Evolutionary conservation across 2,113 vertebrate species (phyloP), one percentile per base, ranked within the genome.

Genomic region (Nestor notabilis): DNA sequence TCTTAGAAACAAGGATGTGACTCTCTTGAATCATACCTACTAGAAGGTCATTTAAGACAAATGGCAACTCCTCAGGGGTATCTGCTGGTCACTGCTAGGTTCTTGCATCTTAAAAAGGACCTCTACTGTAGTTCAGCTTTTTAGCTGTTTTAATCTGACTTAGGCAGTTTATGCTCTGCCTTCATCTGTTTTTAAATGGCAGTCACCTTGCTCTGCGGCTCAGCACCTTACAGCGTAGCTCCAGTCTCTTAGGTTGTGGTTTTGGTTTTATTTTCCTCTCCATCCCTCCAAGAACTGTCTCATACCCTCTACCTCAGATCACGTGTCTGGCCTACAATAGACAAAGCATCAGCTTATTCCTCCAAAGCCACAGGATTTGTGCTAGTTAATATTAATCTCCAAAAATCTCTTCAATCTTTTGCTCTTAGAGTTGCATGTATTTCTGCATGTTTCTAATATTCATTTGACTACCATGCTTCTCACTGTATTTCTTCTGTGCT

Each of bases 271-370:
- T 69, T 87, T 71, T 86, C 24, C 17, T 77, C 53, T 83, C 39
- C 46, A 27, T 46, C 11, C 33, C 39, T 90, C 52, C 72, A 95
- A 44, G 29, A 84, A 68, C 0, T 3, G 41, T 43, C 10, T 81
- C 3, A 0, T 56, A 65, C 27, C 28, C 15, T 82, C 41, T 91
- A 29, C 37, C 71, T 90, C 83, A 81, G 64, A 56, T 90, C 77
- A 82, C 0, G 0, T 89, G 61, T 72, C 77, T 91, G 53, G 12
- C 37, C 31, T 44, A 69, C 81, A 81, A 69, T 21, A 66, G 69
- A 89, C 83, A 97, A 92, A 97, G 70, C 92, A 70, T 77, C 71
- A 95, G 74, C 69, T 96, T 93, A 69, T 91, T 95, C 69, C 44
- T 93, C 60, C 83, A 95, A 92, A 95, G 83, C 92, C 74, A 79